Percentiles rank a stretch among this genome's conserved stretches.
These are phyloP conservation scores for Styela plicata DNA, from an alignment of 23 tunicate species.

Conservation along the genomic window DNA sequence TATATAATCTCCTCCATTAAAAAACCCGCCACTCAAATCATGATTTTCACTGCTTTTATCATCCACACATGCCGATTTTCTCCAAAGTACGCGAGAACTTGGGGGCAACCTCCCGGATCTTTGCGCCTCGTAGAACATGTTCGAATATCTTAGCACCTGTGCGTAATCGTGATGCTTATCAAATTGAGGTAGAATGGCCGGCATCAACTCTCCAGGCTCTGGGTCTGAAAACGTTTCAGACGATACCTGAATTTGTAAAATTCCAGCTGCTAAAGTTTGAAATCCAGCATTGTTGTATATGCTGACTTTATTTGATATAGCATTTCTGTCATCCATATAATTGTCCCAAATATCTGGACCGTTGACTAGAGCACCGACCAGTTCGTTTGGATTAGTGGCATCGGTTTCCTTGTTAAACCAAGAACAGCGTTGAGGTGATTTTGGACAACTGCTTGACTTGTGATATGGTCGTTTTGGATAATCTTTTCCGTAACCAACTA, in stretches of 20 bases:
- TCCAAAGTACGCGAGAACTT: slow-evolving; percentile 75
- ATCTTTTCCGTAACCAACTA: slow-evolving; percentile 89
- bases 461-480: slow-evolving; percentile 83
- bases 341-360: slow-evolving; percentile 95
- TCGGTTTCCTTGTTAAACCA: slow-evolving; percentile 58
- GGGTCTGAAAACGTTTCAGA: slow-evolving; percentile 93
- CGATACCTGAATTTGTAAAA: slow-evolving; percentile 71
- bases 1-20: slow-evolving; percentile 83
- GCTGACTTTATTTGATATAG: slow-evolving; percentile 43
- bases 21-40: slow-evolving; percentile 95
- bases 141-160: slow-evolving; percentile 60
- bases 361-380: slow-evolving; percentile 84
- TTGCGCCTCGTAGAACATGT: slow-evolving; percentile 95
- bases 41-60: slow-evolving; percentile 59
- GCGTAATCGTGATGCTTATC: slow-evolving; percentile 70
- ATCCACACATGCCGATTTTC: slow-evolving; percentile 59
- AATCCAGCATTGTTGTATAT: slow-evolving; percentile 87
- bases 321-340: slow-evolving; percentile 46
- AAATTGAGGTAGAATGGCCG: slow-evolving; percentile 52
- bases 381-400: slow-evolving; percentile 62
- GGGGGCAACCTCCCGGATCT: slow-evolving; percentile 75
- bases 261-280: slow-evolving; percentile 86
- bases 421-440: slow-evolving; percentile 66
- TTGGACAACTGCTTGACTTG: slow-evolving; percentile 91
- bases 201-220: slow-evolving; percentile 68